These are phyloP conservation scores for Lycaena phlaeas DNA, from an alignment of 2,888 invertebrate species.

Conservation along the genomic window DNA sequence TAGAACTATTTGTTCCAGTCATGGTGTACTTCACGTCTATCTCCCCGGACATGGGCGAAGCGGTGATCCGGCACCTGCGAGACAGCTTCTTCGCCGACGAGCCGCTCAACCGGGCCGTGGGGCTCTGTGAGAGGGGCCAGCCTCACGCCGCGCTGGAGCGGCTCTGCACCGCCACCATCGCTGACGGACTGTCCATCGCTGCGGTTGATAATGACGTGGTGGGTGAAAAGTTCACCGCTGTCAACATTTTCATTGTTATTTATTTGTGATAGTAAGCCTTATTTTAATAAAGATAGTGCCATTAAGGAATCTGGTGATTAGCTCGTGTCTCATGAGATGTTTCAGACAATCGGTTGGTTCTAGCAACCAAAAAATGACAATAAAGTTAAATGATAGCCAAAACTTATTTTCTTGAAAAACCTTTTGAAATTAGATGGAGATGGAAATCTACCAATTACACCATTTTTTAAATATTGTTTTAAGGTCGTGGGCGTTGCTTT, in stretches of 20 bases:
- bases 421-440: too few relatives aligned
- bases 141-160: slow-evolving; percentile 81
- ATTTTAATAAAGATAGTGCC: too few relatives aligned
- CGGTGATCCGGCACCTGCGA: slow-evolving; percentile 80
- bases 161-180: slow-evolving; percentile 80
- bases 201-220: slow-evolving; percentile 77
- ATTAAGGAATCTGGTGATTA: too few relatives aligned
- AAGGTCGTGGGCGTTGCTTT: slow-evolving; percentile 85
- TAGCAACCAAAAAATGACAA: too few relatives aligned
- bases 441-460: too few relatives aligned
- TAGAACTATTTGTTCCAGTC: slow-evolving; percentile 17
- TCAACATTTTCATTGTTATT: too few relatives aligned
- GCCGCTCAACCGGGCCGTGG: slow-evolving; percentile 85
- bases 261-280: too few relatives aligned
- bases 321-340: too few relatives aligned
- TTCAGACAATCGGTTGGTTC: too few relatives aligned
- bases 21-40: slow-evolving; percentile 48
- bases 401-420: too few relatives aligned
- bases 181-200: slow-evolving; percentile 82
- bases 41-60: slow-evolving; percentile 55
- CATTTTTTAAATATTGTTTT: slow-evolving; percentile 22
- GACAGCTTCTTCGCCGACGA: slow-evolving; percentile 87
- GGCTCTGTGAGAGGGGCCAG: slow-evolving; percentile 79
- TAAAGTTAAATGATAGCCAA: too few relatives aligned
- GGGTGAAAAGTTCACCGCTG: too few relatives aligned